Percentiles rank a stretch among this genome's conserved stretches.
These are phyloP conservation scores for Agonopterix alstromeriana DNA, from an alignment of 2,888 invertebrate genomes.

Conservation along the genomic window DNA sequence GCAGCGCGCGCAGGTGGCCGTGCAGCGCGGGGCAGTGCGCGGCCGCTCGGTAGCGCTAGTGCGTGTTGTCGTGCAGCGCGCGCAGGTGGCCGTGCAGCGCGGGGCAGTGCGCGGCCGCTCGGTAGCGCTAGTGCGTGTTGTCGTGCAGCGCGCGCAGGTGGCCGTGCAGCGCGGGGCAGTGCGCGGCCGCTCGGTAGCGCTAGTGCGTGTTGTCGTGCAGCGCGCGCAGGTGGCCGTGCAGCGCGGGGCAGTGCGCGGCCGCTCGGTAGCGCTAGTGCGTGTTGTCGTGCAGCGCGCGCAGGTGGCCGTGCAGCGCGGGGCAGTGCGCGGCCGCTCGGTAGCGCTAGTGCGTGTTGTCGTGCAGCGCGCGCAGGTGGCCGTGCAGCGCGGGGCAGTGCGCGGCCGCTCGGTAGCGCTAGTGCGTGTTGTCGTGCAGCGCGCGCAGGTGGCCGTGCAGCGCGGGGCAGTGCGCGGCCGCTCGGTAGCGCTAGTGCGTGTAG, in stretches of 20 bases:
- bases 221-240: too few relatives aligned
- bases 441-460: slow-evolving; percentile 1
- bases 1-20: too few relatives aligned
- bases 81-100: slow-evolving; percentile 1
- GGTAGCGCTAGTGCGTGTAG: too few relatives aligned
- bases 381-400: slow-evolving; percentile 12
- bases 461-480: slow-evolving; percentile 25
- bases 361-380: too few relatives aligned
- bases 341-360: too few relatives aligned
- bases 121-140: too few relatives aligned
- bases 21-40: slow-evolving; percentile 12
- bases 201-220: too few relatives aligned
- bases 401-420: slow-evolving; percentile 28
- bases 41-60: slow-evolving; percentile 28
- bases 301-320: slow-evolving; percentile 4
- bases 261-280: slow-evolving; percentile 15
- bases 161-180: slow-evolving; percentile 10
- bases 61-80: too few relatives aligned
- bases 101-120: slow-evolving; percentile 25
- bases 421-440: too few relatives aligned
- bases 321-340: slow-evolving; percentile 26
- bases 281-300: too few relatives aligned
- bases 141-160: too few relatives aligned
- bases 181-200: slow-evolving; percentile 28
- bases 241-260: slow-evolving; percentile 21